Percentiles rank a stretch among this genome's conserved stretches.
Conservation (phyloP, 1,140 invertebrate genomes). For the Orius insidiosus region DNA sequence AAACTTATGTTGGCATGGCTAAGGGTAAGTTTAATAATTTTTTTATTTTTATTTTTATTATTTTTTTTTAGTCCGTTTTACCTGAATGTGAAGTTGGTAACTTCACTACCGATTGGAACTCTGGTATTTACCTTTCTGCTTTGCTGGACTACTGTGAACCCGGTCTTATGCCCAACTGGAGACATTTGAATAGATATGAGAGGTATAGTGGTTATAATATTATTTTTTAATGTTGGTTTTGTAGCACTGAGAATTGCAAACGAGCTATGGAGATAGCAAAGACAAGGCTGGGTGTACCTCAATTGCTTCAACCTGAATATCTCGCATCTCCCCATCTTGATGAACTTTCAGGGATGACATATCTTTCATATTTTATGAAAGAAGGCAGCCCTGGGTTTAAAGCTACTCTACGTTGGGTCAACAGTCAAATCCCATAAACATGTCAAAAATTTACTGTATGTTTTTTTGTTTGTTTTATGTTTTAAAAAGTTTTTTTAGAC, state of each 20-base stretch:
- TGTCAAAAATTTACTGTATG: constrained; percentile 85
- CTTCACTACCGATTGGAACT: constrained; percentile 94
- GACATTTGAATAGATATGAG: constrained; percentile 46
- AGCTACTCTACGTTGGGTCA: constrained; percentile 81
- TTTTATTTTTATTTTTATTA: not conserved
- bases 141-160: constrained; percentile 85
- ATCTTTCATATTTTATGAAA: constrained; percentile 97
- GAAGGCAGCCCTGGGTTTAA: constrained; percentile 84
- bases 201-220: constrained; percentile 32
- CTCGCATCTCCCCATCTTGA: constrained; percentile 88
- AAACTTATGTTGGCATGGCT: constrained; percentile 96
- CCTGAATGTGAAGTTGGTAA: constrained; percentile 87
- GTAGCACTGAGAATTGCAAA: constrained; percentile 72
- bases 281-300: constrained; percentile 75
- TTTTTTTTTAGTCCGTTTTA: constrained; percentile 61
- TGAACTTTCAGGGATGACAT: constrained; percentile 95
- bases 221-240: constrained; percentile 15
- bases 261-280: constrained; percentile 84
- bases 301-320: constrained; percentile 90
- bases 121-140: constrained; percentile 71
- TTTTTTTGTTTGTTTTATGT: constrained; percentile 18
- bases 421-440: constrained; percentile 56
- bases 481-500: constrained; percentile 38
- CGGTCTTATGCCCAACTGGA: constrained; percentile 83
- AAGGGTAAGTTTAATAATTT: constrained; percentile 29